These are phyloP conservation scores for Brachionus paranguensis DNA, from an alignment of 1,140 invertebrate genomes.

Conservation along the genomic window DNA sequence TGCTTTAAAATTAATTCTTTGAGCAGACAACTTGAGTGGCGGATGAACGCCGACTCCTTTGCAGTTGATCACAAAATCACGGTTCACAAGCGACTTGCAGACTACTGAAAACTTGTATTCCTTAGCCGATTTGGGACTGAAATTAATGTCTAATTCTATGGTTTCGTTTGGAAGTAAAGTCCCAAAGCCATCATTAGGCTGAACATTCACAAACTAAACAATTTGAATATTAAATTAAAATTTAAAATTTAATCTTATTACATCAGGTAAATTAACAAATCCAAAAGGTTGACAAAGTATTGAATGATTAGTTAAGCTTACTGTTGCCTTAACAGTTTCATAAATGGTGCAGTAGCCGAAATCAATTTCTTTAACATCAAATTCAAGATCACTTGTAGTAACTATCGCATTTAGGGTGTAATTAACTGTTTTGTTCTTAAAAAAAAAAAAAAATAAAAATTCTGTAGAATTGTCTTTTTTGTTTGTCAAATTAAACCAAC, in stretches of 20 bases:
- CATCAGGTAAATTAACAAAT: slow-evolving; percentile 53
- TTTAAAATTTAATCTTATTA: slow-evolving; percentile 41
- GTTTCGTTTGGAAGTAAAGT: slow-evolving; percentile 53
- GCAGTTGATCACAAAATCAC: slow-evolving; percentile 51
- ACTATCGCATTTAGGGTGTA: slow-evolving; percentile 54
- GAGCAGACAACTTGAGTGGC: slow-evolving; percentile 52
- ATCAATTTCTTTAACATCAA: slow-evolving; percentile 49
- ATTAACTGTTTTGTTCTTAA: slow-evolving; percentile 48
- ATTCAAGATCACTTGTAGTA: slow-evolving; percentile 53
- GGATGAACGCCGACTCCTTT: slow-evolving; percentile 53
- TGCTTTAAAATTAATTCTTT: slow-evolving; percentile 51
- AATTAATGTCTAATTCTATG: slow-evolving; percentile 52
- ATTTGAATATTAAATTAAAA: not conserved
- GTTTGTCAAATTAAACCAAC: slow-evolving; percentile 41
- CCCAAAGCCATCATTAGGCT: slow-evolving; percentile 57
- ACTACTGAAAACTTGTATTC: slow-evolving; percentile 52
- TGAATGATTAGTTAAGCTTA: slow-evolving; percentile 53
- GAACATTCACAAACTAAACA: slow-evolving; percentile 53
- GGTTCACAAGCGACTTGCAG: slow-evolving; percentile 45
- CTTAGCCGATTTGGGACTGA: slow-evolving; percentile 51
- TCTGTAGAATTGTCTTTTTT: not conserved
- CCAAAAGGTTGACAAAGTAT: slow-evolving; percentile 54
- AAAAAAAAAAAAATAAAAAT: not conserved
- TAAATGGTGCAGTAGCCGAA: slow-evolving; percentile 54
- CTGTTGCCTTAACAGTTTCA: slow-evolving; percentile 48